A percentile compares a stretch with the other conserved stretches of the same genome.
Evolutionary conservation across 2,888 invertebrate species (phyloP).

Genomic region (Leptopilina syphax): DNA sequence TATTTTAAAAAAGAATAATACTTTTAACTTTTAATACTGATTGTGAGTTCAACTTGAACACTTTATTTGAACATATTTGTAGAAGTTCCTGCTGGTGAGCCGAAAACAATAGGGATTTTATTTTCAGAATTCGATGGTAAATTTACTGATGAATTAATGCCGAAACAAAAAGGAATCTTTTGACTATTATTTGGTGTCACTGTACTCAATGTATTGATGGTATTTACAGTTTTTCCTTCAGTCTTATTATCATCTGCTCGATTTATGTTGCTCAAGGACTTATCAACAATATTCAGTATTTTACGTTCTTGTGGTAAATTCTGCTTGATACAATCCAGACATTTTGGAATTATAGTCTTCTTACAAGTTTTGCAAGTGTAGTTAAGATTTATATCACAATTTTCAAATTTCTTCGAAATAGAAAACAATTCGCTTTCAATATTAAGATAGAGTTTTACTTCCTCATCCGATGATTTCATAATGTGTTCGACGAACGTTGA

Average conservation of each 20-base stretch:
- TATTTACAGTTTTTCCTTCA: background rate
- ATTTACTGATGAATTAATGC: background rate
- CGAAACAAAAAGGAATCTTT: background rate
- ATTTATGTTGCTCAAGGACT: background rate
- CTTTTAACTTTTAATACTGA: no score
- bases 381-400: background rate
- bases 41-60: no score
- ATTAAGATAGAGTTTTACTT: conserved; percentile 15
- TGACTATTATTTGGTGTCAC: background rate
- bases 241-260: background rate
- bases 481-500: background rate
- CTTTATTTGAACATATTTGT: no score
- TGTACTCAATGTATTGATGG: no score
- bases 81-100: no score
- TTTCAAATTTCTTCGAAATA: background rate
- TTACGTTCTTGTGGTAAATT: background rate
- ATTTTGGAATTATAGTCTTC: background rate
- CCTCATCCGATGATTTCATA: background rate
- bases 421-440: background rate
- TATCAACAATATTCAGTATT: background rate
- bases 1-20: no score
- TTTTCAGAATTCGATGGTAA: background rate
- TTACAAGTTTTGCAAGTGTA: background rate
- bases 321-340: background rate
- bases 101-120: no score